Evolutionary conservation across 2,113 vertebrate species (phyloP).

Genomic region (Clarias gariepinus): DNA sequence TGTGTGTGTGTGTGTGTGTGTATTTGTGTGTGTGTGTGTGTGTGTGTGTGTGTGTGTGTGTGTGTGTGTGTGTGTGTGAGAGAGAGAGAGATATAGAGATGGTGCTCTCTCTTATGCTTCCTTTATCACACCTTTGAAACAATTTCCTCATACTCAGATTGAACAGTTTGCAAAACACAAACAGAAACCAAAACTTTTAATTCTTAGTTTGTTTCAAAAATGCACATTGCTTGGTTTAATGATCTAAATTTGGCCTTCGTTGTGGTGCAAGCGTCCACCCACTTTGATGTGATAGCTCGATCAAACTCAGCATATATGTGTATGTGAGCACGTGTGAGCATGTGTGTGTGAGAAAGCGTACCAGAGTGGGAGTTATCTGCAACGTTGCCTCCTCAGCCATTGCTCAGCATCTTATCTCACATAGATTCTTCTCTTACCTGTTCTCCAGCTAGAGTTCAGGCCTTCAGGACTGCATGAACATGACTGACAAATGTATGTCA

Average conservation of each 20-base stretch:
- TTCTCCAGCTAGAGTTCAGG: neutral
- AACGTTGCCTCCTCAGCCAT: constrained; percentile 23
- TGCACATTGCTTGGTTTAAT: neutral
- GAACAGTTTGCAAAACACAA: neutral
- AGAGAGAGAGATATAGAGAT: neutral
- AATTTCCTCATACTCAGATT: neutral
- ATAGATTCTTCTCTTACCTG: neutral
- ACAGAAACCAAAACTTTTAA: neutral
- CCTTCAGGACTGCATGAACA: constrained; percentile 28
- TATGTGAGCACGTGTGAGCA: neutral
- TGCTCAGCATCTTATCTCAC: neutral
- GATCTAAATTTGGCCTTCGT: neutral
- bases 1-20: neutral
- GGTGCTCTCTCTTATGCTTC: neutral
- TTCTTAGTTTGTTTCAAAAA: neutral
- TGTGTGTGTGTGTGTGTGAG: neutral
- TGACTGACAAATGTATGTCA: constrained; percentile 48
- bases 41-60: too few species aligned
- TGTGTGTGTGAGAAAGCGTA: neutral
- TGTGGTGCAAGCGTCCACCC: neutral
- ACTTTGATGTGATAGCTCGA: neutral
- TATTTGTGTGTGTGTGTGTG: neutral
- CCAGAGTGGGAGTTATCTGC: constrained; percentile 11
- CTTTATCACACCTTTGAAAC: neutral
- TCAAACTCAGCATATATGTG: neutral